Evolutionary conservation across 2,888 invertebrate species (phyloP).

Genomic region (Oligia fasciuncula): DNA sequence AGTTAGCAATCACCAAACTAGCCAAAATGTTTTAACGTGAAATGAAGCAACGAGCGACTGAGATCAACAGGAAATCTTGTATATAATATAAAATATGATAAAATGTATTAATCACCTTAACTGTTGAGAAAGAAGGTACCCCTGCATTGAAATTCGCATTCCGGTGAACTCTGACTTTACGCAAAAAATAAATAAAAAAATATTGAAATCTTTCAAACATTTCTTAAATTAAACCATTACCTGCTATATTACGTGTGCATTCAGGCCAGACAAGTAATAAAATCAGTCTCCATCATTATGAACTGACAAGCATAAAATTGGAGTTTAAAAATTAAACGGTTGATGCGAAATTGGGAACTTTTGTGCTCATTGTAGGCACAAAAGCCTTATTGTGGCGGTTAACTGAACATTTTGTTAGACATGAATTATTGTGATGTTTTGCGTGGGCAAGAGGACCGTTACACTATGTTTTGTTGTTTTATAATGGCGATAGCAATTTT

Average conservation of each 20-base stretch:
- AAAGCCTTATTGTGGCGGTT: conserved; percentile 62
- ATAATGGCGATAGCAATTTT: conserved; percentile 55
- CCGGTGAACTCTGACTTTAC: conserved; percentile 7
- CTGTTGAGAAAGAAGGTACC: conserved; percentile 1
- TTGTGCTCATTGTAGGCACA: conserved; percentile 59
- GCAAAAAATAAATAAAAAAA: conserved; percentile 20
- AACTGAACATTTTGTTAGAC: conserved; percentile 56
- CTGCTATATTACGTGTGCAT: conserved; percentile 57
- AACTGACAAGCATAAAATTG: conserved; percentile 73
- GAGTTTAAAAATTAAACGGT: conserved; percentile 66
- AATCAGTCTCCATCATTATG: conserved; percentile 62
- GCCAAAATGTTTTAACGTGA: background rate
- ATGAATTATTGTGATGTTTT: conserved; percentile 54
- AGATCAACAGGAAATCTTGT: background rate
- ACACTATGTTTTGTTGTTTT: conserved; percentile 50
- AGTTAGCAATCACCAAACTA: background rate
- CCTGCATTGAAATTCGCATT: conserved; percentile 3
- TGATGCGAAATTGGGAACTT: conserved; percentile 65
- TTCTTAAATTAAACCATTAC: conserved; percentile 63
- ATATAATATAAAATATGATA: background rate
- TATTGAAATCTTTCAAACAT: conserved; percentile 38
- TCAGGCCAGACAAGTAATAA: conserved; percentile 55
- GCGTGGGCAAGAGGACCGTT: conserved; percentile 55
- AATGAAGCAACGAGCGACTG: background rate
- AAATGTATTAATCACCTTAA: background rate